These are phyloP conservation scores for Crotalus horridus DNA, from an alignment of 2,113 vertebrate genomes.

Conservation along the genomic window DNA sequence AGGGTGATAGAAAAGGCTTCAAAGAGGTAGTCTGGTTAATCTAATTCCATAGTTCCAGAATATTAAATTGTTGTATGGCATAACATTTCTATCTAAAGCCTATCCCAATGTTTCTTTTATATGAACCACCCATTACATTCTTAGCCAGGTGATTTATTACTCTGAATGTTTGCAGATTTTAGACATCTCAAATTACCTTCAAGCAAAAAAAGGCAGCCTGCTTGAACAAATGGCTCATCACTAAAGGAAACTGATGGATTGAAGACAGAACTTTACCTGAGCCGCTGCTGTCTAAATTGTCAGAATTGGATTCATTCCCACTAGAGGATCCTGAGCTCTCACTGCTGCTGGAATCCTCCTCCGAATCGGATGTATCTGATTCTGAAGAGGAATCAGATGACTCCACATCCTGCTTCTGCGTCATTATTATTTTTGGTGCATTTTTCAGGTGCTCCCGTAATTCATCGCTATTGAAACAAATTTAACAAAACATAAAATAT, in stretches of 20 bases:
- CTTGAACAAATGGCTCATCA: neutral
- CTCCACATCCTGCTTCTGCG: constrained; percentile 92
- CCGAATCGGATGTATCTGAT: constrained; percentile 76
- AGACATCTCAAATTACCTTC: rapidly evolving
- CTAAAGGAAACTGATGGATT: neutral
- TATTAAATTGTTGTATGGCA: neutral
- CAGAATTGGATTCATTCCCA: constrained; percentile 73
- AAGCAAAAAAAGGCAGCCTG: neutral
- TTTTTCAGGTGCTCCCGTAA: constrained; percentile 96
- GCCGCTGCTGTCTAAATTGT: constrained; percentile 67
- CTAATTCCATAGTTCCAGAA: neutral
- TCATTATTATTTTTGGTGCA: constrained; percentile 95
- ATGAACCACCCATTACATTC: neutral
- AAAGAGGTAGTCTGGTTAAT: neutral
- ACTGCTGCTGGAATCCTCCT: constrained; percentile 55
- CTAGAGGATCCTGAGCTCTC: constrained; percentile 80
- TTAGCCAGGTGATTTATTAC: neutral
- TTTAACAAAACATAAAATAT: neutral
- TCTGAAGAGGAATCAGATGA: constrained; percentile 81
- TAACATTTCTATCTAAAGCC: neutral
- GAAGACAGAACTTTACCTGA: constrained; percentile 71
- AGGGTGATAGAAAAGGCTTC: neutral
- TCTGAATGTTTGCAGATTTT: neutral
- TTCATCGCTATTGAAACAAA: constrained; percentile 81
- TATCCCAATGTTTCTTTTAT: neutral